These are phyloP conservation scores for Lymantria monacha DNA, from an alignment of 2,888 invertebrate species.

Conservation along the genomic window DNA sequence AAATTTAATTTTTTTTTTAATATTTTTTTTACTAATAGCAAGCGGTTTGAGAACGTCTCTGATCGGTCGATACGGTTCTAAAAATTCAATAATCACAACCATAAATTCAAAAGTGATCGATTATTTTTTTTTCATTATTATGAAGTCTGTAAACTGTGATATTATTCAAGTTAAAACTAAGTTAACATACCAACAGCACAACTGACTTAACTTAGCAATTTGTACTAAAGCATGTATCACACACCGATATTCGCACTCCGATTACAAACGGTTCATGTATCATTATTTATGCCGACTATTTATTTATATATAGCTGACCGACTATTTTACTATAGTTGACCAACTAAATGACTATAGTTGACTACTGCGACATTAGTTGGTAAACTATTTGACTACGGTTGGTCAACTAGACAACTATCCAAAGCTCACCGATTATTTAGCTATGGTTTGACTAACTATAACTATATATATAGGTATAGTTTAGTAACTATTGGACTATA, in stretches of 20 bases:
- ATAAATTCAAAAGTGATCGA: neutral
- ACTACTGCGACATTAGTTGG: neutral
- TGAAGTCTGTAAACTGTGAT: neutral
- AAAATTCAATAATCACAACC: neutral
- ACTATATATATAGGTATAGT: no score
- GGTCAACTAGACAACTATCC: neutral
- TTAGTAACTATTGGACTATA: no score
- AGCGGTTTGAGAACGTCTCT: neutral
- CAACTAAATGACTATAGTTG: neutral
- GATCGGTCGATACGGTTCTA: neutral
- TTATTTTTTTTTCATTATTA: neutral
- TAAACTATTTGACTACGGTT: neutral
- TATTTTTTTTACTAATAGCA: neutral
- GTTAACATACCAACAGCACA: conserved; percentile 23
- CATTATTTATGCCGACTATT: neutral
- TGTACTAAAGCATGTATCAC: conserved; percentile 54
- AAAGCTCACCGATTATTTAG: no score
- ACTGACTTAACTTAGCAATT: conserved; percentile 40
- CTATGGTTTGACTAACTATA: no score
- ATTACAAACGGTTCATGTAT: conserved; percentile 3
- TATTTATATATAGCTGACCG: neutral
- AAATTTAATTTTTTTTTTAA: neutral
- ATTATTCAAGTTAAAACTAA: conserved; percentile 20
- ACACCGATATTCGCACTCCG: conserved; percentile 16
- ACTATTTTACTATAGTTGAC: conserved; percentile 1